Evolutionary conservation across 2,113 vertebrate species (phyloP), one percentile per base, ranked within the genome.

Genomic region (Conger conger): DNA sequence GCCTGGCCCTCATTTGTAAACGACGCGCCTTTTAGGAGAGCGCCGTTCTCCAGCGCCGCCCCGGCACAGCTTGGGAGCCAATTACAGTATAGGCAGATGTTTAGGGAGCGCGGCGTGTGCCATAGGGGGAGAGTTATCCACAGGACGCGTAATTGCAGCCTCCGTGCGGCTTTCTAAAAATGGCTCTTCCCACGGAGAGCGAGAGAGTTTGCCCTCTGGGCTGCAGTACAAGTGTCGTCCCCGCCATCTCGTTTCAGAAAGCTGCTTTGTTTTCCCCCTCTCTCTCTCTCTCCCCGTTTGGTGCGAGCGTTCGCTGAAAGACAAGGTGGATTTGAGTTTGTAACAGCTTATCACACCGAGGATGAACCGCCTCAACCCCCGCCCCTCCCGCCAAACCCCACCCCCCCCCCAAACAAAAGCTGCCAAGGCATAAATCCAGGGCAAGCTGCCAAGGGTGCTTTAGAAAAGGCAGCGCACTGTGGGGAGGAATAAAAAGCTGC

Each of bases 291-390:
- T 53, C 60, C 0, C 16, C 16, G 0, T 16, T 78, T 88, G 85
- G 89, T 87, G 84, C 82, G 85, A 73, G 79, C 77, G 4, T 82
- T 88, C 84, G 76, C 86, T 40, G 63, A 82, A 86, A 85, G 85
- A 35, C 13, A 85, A 92, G 89, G 89, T 91, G 91, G 91, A 92
- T 87, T 90, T 78, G 83, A 91, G 91, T 92, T 90, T 88, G 89
- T 91, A 86, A 90, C 88, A 87, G 87, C 3, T 87, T 76, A 87
- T 86, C 82, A 90, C 88, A 88, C 68, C 83, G 76, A 81, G 83
- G 54, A 50, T 86, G 81, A 13, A 78, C 23, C 68, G 83, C 80
- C 79, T 42, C 11, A 4, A 8, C 3, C 40, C 8, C 3, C 40
- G 17, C 54, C 57, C 57, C 57, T 23, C 20, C 20, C 18, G 20